These are phyloP conservation scores for Endomychus coccineus DNA, from an alignment of 2,888 invertebrate genomes.

Conservation along the genomic window DNA sequence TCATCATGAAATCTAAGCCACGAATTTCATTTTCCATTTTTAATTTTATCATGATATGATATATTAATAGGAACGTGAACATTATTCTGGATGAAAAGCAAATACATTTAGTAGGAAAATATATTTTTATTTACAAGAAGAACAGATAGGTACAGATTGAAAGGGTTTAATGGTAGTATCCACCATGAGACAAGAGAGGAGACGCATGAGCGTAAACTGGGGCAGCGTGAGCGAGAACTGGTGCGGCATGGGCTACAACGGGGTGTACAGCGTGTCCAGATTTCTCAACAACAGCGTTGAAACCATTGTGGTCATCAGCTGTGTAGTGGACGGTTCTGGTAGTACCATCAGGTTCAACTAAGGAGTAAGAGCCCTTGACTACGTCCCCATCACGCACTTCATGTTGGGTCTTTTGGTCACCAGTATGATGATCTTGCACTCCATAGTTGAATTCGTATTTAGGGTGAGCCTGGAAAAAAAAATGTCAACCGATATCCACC, in stretches of 20 bases:
- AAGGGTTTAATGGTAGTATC: too few relatives aligned
- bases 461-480: conserved; percentile 29
- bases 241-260: conserved; percentile 12
- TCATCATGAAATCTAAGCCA: too few relatives aligned
- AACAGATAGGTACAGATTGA: too few relatives aligned
- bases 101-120: too few relatives aligned
- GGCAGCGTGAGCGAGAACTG: conserved; percentile 12
- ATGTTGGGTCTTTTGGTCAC: conserved; percentile 51
- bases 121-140: too few relatives aligned
- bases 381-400: conserved; percentile 51
- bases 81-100: too few relatives aligned
- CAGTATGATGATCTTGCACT: conserved; percentile 52
- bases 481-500: too few relatives aligned
- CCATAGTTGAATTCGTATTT: conserved; percentile 52
- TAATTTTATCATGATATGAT: too few relatives aligned
- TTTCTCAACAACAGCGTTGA: conserved; percentile 23
- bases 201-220: conserved; percentile 6
- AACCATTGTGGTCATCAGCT: conserved; percentile 31
- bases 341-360: conserved; percentile 36
- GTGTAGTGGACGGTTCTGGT: conserved; percentile 33
- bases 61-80: too few relatives aligned
- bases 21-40: too few relatives aligned
- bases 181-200: too few relatives aligned
- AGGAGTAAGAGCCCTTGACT: conserved; percentile 40
- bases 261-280: conserved; percentile 25